Conservation (phyloP, 2,113 vertebrate species). For the Apaloderma vittatum region DNA sequence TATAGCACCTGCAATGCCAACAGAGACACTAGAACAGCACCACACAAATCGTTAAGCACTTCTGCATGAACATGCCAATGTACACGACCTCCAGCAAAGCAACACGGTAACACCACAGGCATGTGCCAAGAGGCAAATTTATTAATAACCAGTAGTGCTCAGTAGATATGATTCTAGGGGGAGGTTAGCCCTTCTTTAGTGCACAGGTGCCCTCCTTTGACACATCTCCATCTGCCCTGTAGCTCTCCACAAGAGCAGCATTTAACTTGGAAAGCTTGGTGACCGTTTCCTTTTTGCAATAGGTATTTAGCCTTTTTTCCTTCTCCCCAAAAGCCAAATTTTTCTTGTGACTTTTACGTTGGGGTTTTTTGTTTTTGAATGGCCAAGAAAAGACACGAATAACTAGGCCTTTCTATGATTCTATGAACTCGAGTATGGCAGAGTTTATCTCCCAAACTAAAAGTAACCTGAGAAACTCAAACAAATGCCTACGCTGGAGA, state of each 20-base stretch:
- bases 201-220: background rate
- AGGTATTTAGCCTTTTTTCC: background rate
- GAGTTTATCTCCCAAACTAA: background rate
- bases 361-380: background rate
- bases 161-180: background rate
- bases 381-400: background rate
- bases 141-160: background rate
- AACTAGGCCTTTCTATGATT: too few relatives aligned
- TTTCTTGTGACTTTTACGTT: background rate
- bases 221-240: background rate
- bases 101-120: background rate
- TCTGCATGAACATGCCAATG: background rate
- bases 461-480: background rate
- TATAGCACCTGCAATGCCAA: conserved; percentile 85
- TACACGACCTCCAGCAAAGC: background rate
- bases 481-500: background rate
- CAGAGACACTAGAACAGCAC: background rate
- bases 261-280: background rate
- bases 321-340: background rate
- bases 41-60: background rate
- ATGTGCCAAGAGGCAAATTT: background rate
- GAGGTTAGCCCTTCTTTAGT: background rate
- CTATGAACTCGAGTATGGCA: too few relatives aligned
- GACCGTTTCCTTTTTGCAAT: background rate
- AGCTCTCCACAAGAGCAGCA: background rate